phyloP scores from a whole-genome alignment of 2,113 vertebrate species.

The Epinephelus cyanopodus region DNA sequence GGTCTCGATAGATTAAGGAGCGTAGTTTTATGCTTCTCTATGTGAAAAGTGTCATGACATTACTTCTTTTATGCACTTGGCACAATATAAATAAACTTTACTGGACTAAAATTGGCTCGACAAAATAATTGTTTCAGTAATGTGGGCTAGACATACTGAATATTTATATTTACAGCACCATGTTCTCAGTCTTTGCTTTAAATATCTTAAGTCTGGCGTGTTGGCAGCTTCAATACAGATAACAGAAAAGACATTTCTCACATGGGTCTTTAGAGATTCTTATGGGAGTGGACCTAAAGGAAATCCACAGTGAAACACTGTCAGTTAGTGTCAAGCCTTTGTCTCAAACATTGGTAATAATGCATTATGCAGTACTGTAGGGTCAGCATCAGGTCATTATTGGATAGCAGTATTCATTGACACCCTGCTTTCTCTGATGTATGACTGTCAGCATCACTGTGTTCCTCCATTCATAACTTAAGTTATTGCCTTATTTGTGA shows the following conservation, averaged over 20 bases:
- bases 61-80: too few species aligned
- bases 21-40: too few species aligned
- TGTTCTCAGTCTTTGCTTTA: not conserved
- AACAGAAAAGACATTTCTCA: not conserved
- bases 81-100: too few species aligned
- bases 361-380: not conserved
- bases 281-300: not conserved
- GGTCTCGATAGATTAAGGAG: too few species aligned
- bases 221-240: not conserved
- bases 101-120: too few species aligned
- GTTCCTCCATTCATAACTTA: not conserved
- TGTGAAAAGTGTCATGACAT: too few species aligned
- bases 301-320: not conserved
- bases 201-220: not conserved
- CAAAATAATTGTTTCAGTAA: too few species aligned
- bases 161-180: not conserved
- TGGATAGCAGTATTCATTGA: not conserved
- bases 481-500: not conserved
- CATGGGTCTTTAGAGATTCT: not conserved
- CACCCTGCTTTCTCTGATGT: not conserved
- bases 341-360: not conserved
- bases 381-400: not conserved
- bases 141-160: too few species aligned
- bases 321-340: not conserved
- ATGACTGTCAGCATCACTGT: not conserved